These are phyloP conservation scores for Eilema depressum DNA, from an alignment of 2,888 invertebrate genomes.

Conservation along the genomic window DNA sequence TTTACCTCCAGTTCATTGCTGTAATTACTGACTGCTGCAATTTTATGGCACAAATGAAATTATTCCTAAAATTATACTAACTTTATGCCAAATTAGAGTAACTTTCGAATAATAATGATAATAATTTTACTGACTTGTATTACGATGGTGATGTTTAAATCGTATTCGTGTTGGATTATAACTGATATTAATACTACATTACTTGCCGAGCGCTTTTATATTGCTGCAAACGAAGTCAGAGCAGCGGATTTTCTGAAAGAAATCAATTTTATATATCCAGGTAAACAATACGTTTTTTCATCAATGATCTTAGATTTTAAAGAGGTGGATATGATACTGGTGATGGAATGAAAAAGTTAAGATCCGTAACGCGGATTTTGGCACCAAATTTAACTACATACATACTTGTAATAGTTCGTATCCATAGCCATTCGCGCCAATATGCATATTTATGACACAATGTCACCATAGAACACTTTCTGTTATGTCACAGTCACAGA, in stretches of 20 bases:
- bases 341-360: not conserved
- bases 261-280: constrained; percentile 67
- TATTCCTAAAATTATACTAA: not conserved
- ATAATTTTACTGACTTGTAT: not conserved
- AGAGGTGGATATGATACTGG: not conserved
- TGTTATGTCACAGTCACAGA: too few species aligned
- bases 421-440: too few species aligned
- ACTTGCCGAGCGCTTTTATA: constrained; percentile 3
- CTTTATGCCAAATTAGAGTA: not conserved
- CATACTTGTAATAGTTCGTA: too few species aligned
- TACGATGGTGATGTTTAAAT: constrained; percentile 8
- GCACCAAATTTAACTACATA: too few species aligned
- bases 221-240: constrained; percentile 7
- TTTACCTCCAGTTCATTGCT: constrained; percentile 16
- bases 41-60: constrained; percentile 4
- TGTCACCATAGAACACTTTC: too few species aligned
- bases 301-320: not conserved
- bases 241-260: constrained; percentile 22
- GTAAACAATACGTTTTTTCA: constrained; percentile 27
- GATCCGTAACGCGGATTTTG: too few species aligned
- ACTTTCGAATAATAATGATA: not conserved
- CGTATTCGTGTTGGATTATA: constrained; percentile 44
- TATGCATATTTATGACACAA: too few species aligned
- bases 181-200: constrained; percentile 40
- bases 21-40: constrained; percentile 2